Base-by-base conservation (phyloP, 2,113 vertebrate genomes). In the Scatophagus argus region DNA sequence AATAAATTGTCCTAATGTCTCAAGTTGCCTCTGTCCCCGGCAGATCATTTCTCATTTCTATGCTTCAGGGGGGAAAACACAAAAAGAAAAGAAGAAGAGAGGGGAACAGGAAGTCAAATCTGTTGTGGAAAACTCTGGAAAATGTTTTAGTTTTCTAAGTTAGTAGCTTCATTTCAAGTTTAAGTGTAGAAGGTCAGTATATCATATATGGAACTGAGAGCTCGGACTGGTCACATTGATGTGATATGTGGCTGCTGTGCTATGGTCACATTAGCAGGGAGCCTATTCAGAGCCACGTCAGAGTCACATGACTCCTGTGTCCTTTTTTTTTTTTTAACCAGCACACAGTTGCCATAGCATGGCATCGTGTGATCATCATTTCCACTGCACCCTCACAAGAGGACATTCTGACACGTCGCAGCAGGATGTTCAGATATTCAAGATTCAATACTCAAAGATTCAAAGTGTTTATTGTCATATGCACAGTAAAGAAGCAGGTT, bases 21-120 rank as follows among this genome's bases (percentile, higher is more conserved):
- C 79, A 47, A 68, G 78, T 76, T 82, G 63, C 78, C 44, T 72
- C 63, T 71, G 60, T 81, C 4, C 55, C 56, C 39, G 19, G 62
- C 51, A 8, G 44, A 71, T 78, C 4, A 36, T 62, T 74, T 79
- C 29, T 64, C 31, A 51, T 52, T 21, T 72, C 34, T 29, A 31
- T 52, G 29, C 56, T 75, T 56, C 19, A 11, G 27, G 41, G 19
- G 44, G n/a, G 60, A 62, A 73, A 82, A 52, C 46, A 27, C 38
- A 77, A 31, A 64, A 52, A 60, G 43, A 61, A 34, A 31, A 25
- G 39, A 64, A n/a, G n/a, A n/a, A n/a, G n/a, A n/a, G n/a, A n/a
- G n/a, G 6, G 52, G 47, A 43, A 62, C 47, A 8, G 60, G 56
- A 87, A 79, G 31, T 76, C n/a, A 11, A 71, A 74, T 87, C 69